These are phyloP conservation scores for Diadophis punctatus DNA, from an alignment of 2,113 vertebrate species.

Conservation along the genomic window DNA sequence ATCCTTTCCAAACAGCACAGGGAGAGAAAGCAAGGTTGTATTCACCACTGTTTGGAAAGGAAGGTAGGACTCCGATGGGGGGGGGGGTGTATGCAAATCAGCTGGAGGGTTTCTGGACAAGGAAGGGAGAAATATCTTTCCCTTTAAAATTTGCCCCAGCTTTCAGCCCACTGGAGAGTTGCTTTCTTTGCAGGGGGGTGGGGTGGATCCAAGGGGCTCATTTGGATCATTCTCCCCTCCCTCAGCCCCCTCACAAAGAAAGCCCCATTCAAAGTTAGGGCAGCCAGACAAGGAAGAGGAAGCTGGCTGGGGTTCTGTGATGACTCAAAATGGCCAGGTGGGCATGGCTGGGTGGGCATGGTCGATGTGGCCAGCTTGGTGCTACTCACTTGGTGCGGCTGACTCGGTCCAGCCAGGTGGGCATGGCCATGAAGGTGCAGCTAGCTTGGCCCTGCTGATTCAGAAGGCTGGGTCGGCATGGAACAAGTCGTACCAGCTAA, in stretches of 20 bases:
- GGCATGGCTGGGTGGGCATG: too few relatives aligned
- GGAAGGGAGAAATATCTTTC: background rate
- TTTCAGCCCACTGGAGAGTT: background rate
- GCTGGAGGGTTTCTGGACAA: background rate
- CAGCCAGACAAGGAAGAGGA: background rate
- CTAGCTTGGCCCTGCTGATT: background rate
- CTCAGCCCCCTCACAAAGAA: background rate
- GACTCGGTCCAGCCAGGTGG: background rate
- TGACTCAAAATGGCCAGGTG: background rate
- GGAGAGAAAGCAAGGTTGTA: background rate
- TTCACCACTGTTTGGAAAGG: background rate
- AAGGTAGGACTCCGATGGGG: background rate
- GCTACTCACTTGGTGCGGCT: background rate
- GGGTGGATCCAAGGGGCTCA: too few relatives aligned
- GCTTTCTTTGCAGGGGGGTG: background rate
- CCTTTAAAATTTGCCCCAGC: background rate
- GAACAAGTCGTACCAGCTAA: background rate
- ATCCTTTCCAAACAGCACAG: background rate
- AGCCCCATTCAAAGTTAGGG: background rate
- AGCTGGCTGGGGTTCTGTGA: background rate
- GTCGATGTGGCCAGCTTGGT: background rate
- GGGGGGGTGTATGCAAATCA: background rate
- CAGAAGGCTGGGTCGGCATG: background rate
- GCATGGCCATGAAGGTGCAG: background rate
- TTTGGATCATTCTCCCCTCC: background rate